Percentiles rank a stretch among this genome's conserved stretches.
phyloP scores from a whole-genome alignment of 1,140 invertebrate genomes.

The Formica exsecta region DNA sequence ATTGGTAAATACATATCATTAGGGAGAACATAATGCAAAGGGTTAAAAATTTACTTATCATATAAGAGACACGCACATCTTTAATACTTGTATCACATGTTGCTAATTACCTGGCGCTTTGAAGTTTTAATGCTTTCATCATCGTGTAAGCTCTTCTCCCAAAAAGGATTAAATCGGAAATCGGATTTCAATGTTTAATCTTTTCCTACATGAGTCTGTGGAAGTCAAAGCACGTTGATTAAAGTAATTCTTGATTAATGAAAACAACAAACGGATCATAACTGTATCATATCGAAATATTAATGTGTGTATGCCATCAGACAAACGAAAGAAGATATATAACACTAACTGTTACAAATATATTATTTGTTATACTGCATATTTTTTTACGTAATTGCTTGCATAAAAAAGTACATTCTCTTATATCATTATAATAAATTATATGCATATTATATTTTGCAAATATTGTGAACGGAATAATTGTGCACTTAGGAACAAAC shows the following conservation, averaged over 20 bases:
- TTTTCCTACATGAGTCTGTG: conserved; percentile 31
- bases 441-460: not conserved
- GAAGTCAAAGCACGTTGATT: conserved; percentile 59
- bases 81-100: conserved; percentile 46
- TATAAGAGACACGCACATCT: conserved; percentile 22
- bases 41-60: conserved; percentile 46
- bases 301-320: not conserved
- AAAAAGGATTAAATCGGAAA: conserved; percentile 73
- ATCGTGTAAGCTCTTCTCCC: conserved; percentile 41
- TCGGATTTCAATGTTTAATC: conserved; percentile 71
- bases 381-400: conserved; percentile 7
- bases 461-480: not conserved
- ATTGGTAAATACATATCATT: not conserved
- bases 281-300: conserved; percentile 4
- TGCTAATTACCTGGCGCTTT: conserved; percentile 69
- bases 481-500: not conserved
- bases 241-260: conserved; percentile 55
- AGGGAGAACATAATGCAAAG: not conserved
- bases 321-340: not conserved
- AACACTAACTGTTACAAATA: not conserved
- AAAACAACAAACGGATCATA: conserved; percentile 6
- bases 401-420: not conserved
- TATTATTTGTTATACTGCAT: not conserved
- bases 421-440: not conserved
- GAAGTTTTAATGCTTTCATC: conserved; percentile 66